A percentile compares a stretch with the other conserved stretches of the same genome.
Conservation (phyloP, 2,797 vertebrate genomes). For the Ptychobarbus kaznakovi region DNA sequence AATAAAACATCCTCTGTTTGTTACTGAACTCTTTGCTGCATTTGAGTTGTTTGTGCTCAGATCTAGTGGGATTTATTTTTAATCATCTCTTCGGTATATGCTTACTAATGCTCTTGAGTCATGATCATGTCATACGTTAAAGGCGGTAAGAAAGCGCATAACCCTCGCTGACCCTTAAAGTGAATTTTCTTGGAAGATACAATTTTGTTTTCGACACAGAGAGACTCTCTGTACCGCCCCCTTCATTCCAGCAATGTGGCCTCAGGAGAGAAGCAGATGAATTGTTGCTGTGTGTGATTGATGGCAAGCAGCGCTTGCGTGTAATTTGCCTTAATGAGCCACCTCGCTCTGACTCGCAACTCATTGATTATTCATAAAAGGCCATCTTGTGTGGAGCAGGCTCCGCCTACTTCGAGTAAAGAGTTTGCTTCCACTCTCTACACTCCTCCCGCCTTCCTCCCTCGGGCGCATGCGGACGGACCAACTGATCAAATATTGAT, state of each 20-base stretch:
- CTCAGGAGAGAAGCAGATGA: constrained; percentile 35
- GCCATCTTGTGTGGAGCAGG: constrained; percentile 27
- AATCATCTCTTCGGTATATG: constrained; percentile 4
- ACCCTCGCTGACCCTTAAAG: constrained; percentile 6
- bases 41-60: constrained; percentile 11
- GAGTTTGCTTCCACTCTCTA: constrained; percentile 60
- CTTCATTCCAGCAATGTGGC: constrained; percentile 48
- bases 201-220: constrained; percentile 31
- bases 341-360: constrained; percentile 41
- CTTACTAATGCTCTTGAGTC: constrained; percentile 10
- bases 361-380: constrained; percentile 59
- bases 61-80: constrained; percentile 28
- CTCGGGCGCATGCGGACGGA: constrained; percentile 62
- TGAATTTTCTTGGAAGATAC: constrained; percentile 16
- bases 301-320: constrained; percentile 42
- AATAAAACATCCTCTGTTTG: constrained; percentile 22
- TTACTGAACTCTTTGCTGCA: constrained; percentile 6
- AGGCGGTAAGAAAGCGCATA: neutral
- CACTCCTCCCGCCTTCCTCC: constrained; percentile 30
- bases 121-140: constrained; percentile 32
- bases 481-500: constrained; percentile 78
- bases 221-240: neutral
- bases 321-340: constrained; percentile 58
- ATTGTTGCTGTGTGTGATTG: constrained; percentile 53
- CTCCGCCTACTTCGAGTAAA: constrained; percentile 66